Base-by-base conservation (phyloP, 2,888 invertebrate species). In the Beris morrisii region DNA sequence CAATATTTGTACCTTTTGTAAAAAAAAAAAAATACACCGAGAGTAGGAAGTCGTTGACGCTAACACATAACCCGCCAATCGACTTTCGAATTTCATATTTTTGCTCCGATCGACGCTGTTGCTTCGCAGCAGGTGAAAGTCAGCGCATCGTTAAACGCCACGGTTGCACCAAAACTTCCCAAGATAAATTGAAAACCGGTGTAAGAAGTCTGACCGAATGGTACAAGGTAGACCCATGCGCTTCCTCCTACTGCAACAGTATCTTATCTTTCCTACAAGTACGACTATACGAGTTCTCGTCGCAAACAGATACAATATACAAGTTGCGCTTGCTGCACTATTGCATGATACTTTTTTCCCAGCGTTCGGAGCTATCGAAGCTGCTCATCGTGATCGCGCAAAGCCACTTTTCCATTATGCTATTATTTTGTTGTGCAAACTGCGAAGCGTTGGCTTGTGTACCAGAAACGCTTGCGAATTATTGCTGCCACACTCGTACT, bases 81-180 rank as follows among this genome's bases (percentile, higher is more conserved):
- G 50, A 52, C 61, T 61, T 61, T 61, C 61, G 32, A 61, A 61
- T 52, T 32, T 13, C 31, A 31, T n/a, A 31, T n/a, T 31, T 30
- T 28, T n/a, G 31, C 11, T 31, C 28, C 30, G 4, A 13, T 54
- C 12, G 45, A 38, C 38, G 15, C 22, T 38, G 38, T 50, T 32
- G 52, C 43, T 50, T 61, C 50, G 11, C 12, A 30, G 22, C 61
- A 61, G 52, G 61, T 61, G 61, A 61, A 61, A 61, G 61, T 61
- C 12, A 61, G 43, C 50, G 11, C 15, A 61, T 22, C 50, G 38
- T 6, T 32, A 38, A 61, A 38, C 61, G 50, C 38, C 38, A 38
- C 9, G 38, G 38, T 38, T 61, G 4, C 13, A 28, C 28, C 31
- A 15, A 22, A 15, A 50, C 15, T 50, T 50, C 15, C 22, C 4